phyloP scores from a whole-genome alignment of 2,888 invertebrate genomes.

The Perithous albicinctus region DNA sequence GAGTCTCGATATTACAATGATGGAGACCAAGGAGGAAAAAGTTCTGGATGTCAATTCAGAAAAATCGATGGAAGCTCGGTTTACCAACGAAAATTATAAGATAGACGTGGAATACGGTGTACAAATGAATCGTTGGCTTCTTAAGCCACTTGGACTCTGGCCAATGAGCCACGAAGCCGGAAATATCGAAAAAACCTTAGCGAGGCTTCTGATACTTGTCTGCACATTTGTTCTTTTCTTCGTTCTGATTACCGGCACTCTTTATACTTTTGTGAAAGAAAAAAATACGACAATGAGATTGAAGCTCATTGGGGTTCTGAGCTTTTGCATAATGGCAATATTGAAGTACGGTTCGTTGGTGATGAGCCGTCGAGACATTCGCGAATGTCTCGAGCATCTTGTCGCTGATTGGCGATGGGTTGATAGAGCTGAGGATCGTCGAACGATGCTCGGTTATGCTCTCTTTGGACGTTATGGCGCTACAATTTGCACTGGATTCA shows the following conservation, averaged over 20 bases:
- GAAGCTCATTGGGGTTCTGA: conserved; percentile 72
- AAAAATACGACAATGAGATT: conserved; percentile 68
- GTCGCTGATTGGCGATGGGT: conserved; percentile 71
- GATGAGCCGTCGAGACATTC: conserved; percentile 62
- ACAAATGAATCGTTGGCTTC: conserved; percentile 60
- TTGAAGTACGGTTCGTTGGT: conserved; percentile 71
- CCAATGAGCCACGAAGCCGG: conserved; percentile 34
- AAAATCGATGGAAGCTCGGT: background rate
- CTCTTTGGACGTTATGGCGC: conserved; percentile 68
- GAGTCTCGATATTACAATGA: background rate
- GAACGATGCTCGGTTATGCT: conserved; percentile 71
- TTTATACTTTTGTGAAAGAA: conserved; percentile 64
- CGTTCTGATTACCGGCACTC: conserved; percentile 26
- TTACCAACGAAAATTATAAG: background rate
- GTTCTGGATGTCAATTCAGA: background rate
- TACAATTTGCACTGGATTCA: conserved; percentile 67
- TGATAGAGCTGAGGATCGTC: background rate
- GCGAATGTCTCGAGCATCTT: conserved; percentile 70
- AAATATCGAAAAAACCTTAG: conserved; percentile 2
- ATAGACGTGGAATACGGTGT: conserved; percentile 59
- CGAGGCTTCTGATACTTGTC: conserved; percentile 19
- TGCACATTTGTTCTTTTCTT: conserved; percentile 57
- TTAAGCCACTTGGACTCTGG: conserved; percentile 66
- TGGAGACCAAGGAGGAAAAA: background rate
- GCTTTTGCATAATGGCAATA: conserved; percentile 74